These are phyloP conservation scores for Stenchaetothrips biformis DNA, from an alignment of 2,888 invertebrate species.

Conservation along the genomic window DNA sequence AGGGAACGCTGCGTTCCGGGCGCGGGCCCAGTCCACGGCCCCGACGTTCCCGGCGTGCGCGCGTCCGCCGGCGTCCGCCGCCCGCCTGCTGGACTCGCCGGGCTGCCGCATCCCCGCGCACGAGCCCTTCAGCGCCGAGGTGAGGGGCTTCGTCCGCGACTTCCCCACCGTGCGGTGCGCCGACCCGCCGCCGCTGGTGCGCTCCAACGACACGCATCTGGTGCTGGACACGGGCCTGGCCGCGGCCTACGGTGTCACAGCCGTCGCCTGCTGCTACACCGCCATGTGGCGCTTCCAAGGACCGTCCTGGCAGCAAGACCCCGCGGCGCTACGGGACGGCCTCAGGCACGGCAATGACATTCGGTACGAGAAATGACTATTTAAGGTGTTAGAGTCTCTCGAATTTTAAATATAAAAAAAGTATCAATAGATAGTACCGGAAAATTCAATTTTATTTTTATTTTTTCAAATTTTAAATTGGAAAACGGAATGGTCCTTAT, in stretches of 20 bases:
- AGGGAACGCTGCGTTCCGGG: too few species aligned
- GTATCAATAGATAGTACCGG: too few species aligned
- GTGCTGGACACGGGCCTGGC: background rate
- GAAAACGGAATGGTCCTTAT: too few species aligned
- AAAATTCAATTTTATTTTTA: too few species aligned
- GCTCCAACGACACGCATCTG: constrained; percentile 30
- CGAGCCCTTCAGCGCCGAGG: constrained; percentile 33
- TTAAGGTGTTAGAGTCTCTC: too few species aligned
- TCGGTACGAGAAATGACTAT: background rate
- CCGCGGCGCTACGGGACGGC: background rate
- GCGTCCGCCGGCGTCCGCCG: background rate
- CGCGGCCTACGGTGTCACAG: background rate
- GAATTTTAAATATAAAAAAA: too few species aligned
- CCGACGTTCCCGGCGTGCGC: background rate
- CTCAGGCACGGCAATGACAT: constrained; percentile 2
- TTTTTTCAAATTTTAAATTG: too few species aligned
- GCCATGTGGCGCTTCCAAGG: constrained; percentile 2
- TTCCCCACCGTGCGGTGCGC: constrained; percentile 32
- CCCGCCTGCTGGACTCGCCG: constrained; percentile 34
- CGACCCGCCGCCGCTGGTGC: constrained; percentile 31
- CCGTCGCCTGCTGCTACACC: constrained; percentile 6
- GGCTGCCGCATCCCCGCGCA: constrained; percentile 36
- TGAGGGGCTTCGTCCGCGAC: constrained; percentile 31
- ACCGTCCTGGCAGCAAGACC: background rate
- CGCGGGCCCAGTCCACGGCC: background rate